Evolutionary conservation across 2,113 vertebrate species (phyloP).

Genomic region (Notiomystis cincta): DNA sequence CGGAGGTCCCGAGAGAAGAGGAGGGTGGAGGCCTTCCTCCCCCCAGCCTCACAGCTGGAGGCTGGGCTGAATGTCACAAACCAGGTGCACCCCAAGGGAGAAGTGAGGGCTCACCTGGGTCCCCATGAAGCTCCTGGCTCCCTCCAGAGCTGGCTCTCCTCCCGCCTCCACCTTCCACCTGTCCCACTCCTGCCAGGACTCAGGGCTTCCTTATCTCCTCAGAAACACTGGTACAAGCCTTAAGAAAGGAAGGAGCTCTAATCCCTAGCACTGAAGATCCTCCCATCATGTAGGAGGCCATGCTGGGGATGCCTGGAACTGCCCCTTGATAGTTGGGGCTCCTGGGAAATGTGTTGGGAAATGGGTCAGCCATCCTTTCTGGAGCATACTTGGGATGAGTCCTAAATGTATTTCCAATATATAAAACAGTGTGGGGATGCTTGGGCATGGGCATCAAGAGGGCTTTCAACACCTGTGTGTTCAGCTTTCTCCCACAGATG

Average conservation of each 20-base stretch:
- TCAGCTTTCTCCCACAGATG: background rate
- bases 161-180: background rate
- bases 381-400: background rate
- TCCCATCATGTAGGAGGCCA: background rate
- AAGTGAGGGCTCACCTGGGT: fast-evolving
- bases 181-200: background rate
- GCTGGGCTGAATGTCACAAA: fast-evolving
- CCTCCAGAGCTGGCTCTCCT: background rate
- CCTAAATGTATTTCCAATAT: background rate
- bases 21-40: background rate
- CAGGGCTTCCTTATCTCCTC: background rate
- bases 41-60: background rate
- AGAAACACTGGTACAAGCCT: background rate
- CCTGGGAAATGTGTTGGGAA: background rate
- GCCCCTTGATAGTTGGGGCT: background rate
- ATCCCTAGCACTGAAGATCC: background rate
- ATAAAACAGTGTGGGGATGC: background rate
- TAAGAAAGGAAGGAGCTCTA: background rate
- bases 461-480: background rate
- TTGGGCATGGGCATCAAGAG: background rate
- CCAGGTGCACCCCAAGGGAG: background rate
- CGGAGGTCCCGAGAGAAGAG: fast-evolving
- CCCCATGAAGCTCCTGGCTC: background rate
- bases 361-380: background rate
- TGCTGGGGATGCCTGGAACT: background rate